Base-by-base conservation (phyloP, 2,113 vertebrate genomes). In the Oncorhynchus kisutch region DNA sequence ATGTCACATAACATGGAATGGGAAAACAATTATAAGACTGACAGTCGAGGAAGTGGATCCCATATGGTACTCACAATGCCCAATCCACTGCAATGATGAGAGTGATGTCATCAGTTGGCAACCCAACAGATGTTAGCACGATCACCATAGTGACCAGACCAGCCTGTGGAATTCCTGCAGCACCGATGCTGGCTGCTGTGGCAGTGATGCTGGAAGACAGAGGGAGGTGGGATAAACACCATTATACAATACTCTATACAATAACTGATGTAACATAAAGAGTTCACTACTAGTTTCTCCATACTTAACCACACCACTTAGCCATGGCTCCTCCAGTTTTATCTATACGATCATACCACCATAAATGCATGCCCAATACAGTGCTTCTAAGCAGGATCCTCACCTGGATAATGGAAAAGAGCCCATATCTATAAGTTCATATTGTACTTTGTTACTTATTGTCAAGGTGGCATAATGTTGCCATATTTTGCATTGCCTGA, bases 141-240 rank as follows among this genome's bases (percentile, higher is more conserved):
- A 99, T 98, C 83, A 97, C 97, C 97, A 99, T 99, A 69, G 97
- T 99, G 83, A 98, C 96, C n/a, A 99, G 95, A 31, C 97, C 97
- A 0, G 97, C 97, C 76, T 99, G 97, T 0, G 97, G 97, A 71
- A 99, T 99, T 5, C 97, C 97, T 7, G 97, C 97, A n/a, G 97
- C 97, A 67, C 97, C 97, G 2, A 99, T 99, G 85, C 97, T 99
- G 81, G 97, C 97, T 0, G 97, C 97, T 0, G 97, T 99, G 9
- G 97, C 97, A 49, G 97, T 99, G 87, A 99, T 99, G 77, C 97
- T 99, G 90, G 0, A 51, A 77, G 34, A 64, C 62, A 6, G 25
- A 73, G 5, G 82, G 67, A 29, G 24, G n/a, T 45, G 39, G n/a
- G n/a, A 25, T 24, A 24, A 14, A 25, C 12, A 49, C 34, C 22